Conservation (phyloP, 2,888 invertebrate genomes). For the Drosophila rubida region DNA sequence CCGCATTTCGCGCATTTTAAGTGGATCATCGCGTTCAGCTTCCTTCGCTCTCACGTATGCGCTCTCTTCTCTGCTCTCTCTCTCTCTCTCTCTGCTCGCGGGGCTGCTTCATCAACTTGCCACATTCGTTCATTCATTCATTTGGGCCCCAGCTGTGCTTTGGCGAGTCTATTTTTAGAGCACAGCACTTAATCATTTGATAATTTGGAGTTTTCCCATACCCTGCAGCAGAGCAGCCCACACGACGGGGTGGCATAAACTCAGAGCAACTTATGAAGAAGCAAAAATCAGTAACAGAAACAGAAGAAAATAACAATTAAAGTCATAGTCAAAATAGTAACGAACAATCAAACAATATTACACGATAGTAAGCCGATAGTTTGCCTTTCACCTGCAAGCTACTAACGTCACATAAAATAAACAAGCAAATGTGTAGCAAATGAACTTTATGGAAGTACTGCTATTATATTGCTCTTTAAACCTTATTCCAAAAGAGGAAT, state of each 20-base stretch:
- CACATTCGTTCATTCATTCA: background rate
- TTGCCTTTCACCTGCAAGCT: no score
- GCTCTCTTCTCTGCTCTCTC: background rate
- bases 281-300: no score
- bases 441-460: no score
- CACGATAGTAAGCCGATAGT: no score
- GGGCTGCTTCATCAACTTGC: slow-evolving; percentile 12
- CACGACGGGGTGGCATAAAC: background rate
- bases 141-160: slow-evolving; percentile 9
- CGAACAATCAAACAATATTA: no score
- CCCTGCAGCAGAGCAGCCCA: background rate
- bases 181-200: slow-evolving; percentile 53
- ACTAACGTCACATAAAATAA: no score
- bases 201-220: slow-evolving; percentile 39
- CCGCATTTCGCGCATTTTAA: slow-evolving; percentile 65
- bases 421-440: no score
- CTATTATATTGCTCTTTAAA: no score
- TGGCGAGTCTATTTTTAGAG: slow-evolving; percentile 43
- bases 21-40: slow-evolving; percentile 18
- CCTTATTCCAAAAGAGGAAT: no score
- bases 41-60: background rate
- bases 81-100: background rate
- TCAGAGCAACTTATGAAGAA: no score
- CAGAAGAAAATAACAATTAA: no score
- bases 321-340: no score